phyloP scores from a whole-genome alignment of 2,113 vertebrate genomes.

The Leptobrachium ailaonicum region DNA sequence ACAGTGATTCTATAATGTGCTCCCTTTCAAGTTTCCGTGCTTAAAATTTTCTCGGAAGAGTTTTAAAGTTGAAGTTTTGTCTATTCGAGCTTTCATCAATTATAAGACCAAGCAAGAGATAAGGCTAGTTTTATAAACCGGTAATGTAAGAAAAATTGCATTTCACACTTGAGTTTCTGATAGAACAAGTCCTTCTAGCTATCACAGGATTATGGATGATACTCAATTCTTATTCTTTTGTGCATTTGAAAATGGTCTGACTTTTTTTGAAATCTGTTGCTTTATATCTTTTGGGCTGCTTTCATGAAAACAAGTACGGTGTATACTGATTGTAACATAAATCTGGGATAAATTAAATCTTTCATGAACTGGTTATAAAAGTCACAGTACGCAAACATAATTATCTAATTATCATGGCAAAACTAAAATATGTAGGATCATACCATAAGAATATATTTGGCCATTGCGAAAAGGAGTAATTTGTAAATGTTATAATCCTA shows the following conservation, averaged over 20 bases:
- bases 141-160: conserved; percentile 49
- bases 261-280: conserved; percentile 28
- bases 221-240: conserved; percentile 44
- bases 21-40: conserved; percentile 42
- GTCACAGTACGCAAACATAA: too few species aligned
- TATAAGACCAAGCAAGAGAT: conserved; percentile 47
- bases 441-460: too few species aligned
- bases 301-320: background rate
- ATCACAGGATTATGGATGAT: conserved; percentile 47
- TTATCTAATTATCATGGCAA: too few species aligned
- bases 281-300: background rate
- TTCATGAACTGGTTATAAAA: too few species aligned
- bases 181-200: conserved; percentile 38
- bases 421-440: too few species aligned
- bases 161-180: conserved; percentile 48
- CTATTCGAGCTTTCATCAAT: conserved; percentile 50
- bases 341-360: conserved; percentile 1
- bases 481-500: too few species aligned
- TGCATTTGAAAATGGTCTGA: conserved; percentile 35
- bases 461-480: too few species aligned
- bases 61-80: conserved; percentile 44
- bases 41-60: conserved; percentile 38
- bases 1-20: conserved; percentile 37
- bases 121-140: conserved; percentile 46
- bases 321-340: conserved; percentile 6